phyloP scores from a whole-genome alignment of 2,797 vertebrate genomes.

The Galaxias olidus region DNA sequence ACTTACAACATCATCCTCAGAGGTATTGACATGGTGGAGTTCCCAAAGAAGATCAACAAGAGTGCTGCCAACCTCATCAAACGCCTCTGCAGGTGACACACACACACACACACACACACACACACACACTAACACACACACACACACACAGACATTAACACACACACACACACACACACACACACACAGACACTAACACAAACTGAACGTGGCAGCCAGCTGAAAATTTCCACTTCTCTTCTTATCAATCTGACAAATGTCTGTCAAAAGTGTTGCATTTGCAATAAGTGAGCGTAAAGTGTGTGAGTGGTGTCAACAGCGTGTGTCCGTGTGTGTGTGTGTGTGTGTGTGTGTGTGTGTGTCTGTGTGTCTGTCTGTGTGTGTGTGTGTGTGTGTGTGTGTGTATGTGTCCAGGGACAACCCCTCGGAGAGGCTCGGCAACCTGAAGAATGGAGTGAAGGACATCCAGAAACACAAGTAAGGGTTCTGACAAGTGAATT shows the following conservation, averaged over 20 bases:
- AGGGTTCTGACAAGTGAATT: constrained; percentile 11
- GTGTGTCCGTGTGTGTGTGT: not conserved
- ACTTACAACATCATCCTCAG: constrained; percentile 93
- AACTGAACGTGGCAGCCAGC: too few species aligned
- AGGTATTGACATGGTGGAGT: constrained; percentile 95
- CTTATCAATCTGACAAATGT: too few species aligned
- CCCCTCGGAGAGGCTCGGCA: constrained; percentile 68
- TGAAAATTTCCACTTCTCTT: too few species aligned
- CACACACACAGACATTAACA: not conserved
- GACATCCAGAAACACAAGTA: constrained; percentile 76
- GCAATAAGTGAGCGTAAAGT: not conserved
- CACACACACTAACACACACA: constrained; percentile 1
- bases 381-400: not conserved
- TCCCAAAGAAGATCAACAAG: constrained; percentile 96
- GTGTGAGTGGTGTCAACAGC: not conserved
- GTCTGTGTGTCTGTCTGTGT: not conserved
- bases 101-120: constrained; percentile 1
- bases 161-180: not conserved
- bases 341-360: constrained; percentile 9
- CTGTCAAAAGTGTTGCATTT: too few species aligned
- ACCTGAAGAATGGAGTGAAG: constrained; percentile 69
- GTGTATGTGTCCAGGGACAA: constrained; percentile 57
- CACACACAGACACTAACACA: not conserved
- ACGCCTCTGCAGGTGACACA: constrained; percentile 88
- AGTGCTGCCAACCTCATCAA: constrained; percentile 93